Evolutionary conservation across 1,140 invertebrate genomes (phyloP), one percentile per base, ranked within the genome.

Genomic region (Drosophila gunungcola): DNA sequence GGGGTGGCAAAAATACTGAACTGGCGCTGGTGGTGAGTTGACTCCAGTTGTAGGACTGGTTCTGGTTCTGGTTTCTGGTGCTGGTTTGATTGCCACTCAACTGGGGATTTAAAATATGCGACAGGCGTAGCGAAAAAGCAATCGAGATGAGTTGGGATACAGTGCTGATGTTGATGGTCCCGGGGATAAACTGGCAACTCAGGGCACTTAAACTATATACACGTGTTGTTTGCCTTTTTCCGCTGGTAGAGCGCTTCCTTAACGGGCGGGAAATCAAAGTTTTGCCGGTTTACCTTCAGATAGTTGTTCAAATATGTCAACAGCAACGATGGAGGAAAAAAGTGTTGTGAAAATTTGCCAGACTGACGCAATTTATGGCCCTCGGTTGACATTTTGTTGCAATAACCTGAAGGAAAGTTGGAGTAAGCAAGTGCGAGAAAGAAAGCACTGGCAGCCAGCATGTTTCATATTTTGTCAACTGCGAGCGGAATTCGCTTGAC

Each of bases 51-150:
- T 56, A 57, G 67, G 65, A 57, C 63, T 56, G 36, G 63, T 49
- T 54, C 57, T 52, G 69, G 69, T 25, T 74, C 42, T 54, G 72
- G 60, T 36, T 21, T 21, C 16, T 21, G 16, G 16, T 21, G 16
- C 36, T 73, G 84, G 63, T 73, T 88, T 88, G 83, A 88, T 88
- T 88, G 83, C 83, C 84, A 88, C 84, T 89, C 83, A 88, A 88
- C 79, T 88, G 76, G 83, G 83, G 83, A 88, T 89, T 88, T 88
- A 83, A 88, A 88, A 88, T 89, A 88, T 88, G 84, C 83, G 83
- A 80, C 83, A 69, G 79, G 79, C 83, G 83, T 86, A 79, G 84
- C 63, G 73, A 42, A 48, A 60, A 82, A 80, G 80, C 84, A 88
- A 89, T 89, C 83, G 62, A 88, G 49, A 42, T 67, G 73, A 56